Base-by-base conservation (phyloP, 1,140 invertebrate genomes). In the Microvelia longipes region DNA sequence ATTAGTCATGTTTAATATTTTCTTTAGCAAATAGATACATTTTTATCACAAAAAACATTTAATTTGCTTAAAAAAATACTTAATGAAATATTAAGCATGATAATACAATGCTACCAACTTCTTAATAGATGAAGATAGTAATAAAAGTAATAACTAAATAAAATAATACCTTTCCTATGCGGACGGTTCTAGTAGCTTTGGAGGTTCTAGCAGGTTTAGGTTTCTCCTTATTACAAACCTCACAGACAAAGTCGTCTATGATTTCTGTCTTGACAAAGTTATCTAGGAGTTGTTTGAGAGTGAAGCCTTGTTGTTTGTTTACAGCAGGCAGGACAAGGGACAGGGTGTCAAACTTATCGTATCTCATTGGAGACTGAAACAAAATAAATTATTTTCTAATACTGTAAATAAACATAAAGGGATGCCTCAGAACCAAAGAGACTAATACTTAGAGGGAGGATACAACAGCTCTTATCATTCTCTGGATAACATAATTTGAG, bases 271-370 rank as follows among this genome's bases (percentile, higher is more conserved):
- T 87, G 1, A 94, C 88, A 77, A 93, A 93, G 69, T 91, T 86
- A 24, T 87, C 85, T 19, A 96, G 80, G 30, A 96, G 76, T 74
- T 88, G 82, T 75, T 87, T 80, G 73, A 93, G 68, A 70, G 84
- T 85, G 75, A 68, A 83, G 76, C 74, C 79, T 77, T 73, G 81
- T 77, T 19, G 15, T 28, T 11, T 24, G 60, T 80, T 81, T 26
- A 79, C 78, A n/a, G 82, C 78, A 28, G 90, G 90, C 62, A 93
- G 77, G 67, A 84, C 84, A 26, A 96, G 78, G 0, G 92, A 92
- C 25, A 96, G 82, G 76, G 89, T 92, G 78, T 95, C 92, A 76
- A 94, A 92, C 76, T 91, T 91, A 77, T 96, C 93, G 77, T 93
- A 94, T 24, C 88, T 87, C 14, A 95, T 87, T 0, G 90, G 86